phyloP scores from a whole-genome alignment of 2,888 invertebrate genomes.

The Arctia plantaginis region DNA sequence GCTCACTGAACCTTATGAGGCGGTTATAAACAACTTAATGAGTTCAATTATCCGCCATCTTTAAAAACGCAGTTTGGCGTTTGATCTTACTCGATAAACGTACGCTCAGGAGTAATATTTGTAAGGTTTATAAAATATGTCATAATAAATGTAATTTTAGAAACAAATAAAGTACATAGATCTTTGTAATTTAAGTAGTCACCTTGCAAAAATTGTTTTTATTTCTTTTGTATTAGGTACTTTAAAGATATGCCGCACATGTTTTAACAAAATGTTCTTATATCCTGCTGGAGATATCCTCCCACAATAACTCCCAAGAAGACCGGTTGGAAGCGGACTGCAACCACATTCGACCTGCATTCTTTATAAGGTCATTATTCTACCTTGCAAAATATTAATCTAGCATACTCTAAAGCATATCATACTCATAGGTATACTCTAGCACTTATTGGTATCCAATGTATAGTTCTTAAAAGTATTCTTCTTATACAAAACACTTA shows the following conservation, averaged over 20 bases:
- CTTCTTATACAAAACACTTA: background rate
- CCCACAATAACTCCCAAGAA: background rate
- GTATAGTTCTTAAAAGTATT: background rate
- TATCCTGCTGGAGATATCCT: background rate
- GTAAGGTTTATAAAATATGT: slow-evolving; percentile 11
- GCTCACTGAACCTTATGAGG: slow-evolving; percentile 65
- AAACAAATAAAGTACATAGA: background rate
- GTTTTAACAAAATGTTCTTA: background rate
- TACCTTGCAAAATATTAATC: background rate
- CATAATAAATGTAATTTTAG: background rate
- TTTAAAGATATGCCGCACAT: background rate
- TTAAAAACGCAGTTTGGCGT: slow-evolving; percentile 59
- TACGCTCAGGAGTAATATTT: slow-evolving; percentile 35
- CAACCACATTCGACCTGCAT: too few species aligned
- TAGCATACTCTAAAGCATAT: background rate
- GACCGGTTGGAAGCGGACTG: background rate
- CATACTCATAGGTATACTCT: background rate
- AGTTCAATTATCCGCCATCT: slow-evolving; percentile 72
- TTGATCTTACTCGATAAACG: slow-evolving; percentile 44
- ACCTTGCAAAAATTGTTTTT: background rate
- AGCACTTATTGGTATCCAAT: background rate
- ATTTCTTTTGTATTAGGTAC: background rate
- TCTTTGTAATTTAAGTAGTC: background rate
- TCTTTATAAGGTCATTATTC: background rate
- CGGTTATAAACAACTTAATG: slow-evolving; percentile 74